Base-by-base conservation (phyloP, 2,113 vertebrate genomes). In the Dipodomys merriami region DNA sequence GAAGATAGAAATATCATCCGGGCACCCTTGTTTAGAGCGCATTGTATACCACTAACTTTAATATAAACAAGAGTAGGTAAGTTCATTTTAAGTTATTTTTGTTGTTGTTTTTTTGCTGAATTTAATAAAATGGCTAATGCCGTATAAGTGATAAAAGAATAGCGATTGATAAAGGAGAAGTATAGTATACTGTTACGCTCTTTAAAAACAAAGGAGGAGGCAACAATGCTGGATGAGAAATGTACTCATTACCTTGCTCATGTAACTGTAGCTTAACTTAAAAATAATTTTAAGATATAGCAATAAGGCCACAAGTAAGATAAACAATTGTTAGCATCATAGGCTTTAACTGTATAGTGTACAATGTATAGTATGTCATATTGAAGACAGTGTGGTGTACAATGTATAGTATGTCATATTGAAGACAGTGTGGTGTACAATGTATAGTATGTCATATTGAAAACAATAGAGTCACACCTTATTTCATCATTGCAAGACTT, bases 1-100 rank as follows among this genome's bases (percentile, higher is more conserved):
- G 62, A 53, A 93, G 72, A 74, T 68, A 81, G 62, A 94, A 95
- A 81, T 83, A 35, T 22, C 35, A 23, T 79, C 30, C 71, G 95
- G 15, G 76, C 79, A 83, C 74, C 72, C 79, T 88, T 23, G 46
- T 33, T 94, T 72, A 71, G 67, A 90, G 62, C 29, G 90, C 33
- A 76, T 68, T 83, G 15, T 18, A 23, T 73, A 18, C 67, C 78
- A 83, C 29, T 86, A 85, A 83, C 81, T 80, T 77, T 64, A 83
- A 77, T 69, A 90, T 86, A 91, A 35, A 76, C 94, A 85, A n/a
- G 79, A 72, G 22, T 89, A 73, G 30, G 27, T 92, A 79, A 91
- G n/a, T 77, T 67, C 27, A 12, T 65, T 76, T 62, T 73, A 64
- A 76, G 74, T 53, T 53, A 53, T 53, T 57, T 57, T 57, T n/a